phyloP scores from a whole-genome alignment of 2,113 vertebrate species.

The Forbesichthys papilliferus region DNA sequence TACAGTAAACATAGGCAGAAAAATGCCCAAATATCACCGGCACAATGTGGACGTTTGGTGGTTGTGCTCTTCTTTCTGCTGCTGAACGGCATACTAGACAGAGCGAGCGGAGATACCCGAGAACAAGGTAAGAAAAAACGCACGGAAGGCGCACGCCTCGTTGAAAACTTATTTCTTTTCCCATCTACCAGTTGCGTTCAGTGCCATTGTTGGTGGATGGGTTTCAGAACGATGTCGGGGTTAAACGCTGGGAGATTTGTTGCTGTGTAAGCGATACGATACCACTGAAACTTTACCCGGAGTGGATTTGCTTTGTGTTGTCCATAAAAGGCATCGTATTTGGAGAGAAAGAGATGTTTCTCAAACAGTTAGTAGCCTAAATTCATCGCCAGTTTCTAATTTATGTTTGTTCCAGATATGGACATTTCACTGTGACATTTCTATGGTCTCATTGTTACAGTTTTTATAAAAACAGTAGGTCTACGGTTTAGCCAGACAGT shows the following conservation, averaged over 20 bases:
- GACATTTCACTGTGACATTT: too few species aligned
- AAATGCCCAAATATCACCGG: constrained; percentile 62
- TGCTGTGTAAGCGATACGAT: not conserved
- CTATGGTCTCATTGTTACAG: too few species aligned
- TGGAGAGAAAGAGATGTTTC: not conserved
- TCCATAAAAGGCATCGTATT: constrained; percentile 68
- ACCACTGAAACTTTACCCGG: constrained; percentile 27
- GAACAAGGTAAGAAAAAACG: constrained; percentile 59
- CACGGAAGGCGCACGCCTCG: not conserved
- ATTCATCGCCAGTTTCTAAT: too few species aligned
- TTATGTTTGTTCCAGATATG: too few species aligned
- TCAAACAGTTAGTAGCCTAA: not conserved
- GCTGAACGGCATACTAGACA: constrained; percentile 54
- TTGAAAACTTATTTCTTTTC: constrained; percentile 58
- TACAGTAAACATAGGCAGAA: constrained; percentile 84
- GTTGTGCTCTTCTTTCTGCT: constrained; percentile 52
- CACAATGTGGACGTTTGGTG: constrained; percentile 51
- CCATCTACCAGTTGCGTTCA: constrained; percentile 67
- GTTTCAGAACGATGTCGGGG: not conserved
- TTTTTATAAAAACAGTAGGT: too few species aligned
- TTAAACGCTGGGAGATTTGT: not conserved
- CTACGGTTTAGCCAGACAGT: too few species aligned
- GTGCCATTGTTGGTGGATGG: not conserved
- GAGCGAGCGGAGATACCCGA: constrained; percentile 46
- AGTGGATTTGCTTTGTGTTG: constrained; percentile 6